Evolutionary conservation across 2,113 vertebrate genomes (phyloP).

Genomic region (Trinectes maculatus): DNA sequence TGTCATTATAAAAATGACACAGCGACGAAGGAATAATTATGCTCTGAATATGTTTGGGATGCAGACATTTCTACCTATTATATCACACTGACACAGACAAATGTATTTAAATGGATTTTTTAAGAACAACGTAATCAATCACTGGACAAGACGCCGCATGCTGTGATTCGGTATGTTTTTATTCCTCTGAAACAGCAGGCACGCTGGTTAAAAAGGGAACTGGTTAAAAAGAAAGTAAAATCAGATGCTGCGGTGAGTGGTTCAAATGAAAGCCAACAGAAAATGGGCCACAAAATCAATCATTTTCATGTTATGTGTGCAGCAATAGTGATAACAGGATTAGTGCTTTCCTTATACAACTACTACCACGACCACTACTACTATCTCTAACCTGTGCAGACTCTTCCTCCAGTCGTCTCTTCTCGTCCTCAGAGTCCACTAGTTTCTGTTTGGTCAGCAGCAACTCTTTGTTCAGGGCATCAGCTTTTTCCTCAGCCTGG

Average conservation of each 20-base stretch:
- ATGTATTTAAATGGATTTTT: not conserved
- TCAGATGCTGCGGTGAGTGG: not conserved
- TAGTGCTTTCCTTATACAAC: not conserved
- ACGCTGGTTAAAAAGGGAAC: too few relatives aligned
- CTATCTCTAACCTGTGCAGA: constrained; percentile 92
- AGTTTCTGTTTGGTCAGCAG: constrained; percentile 98
- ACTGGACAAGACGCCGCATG: not conserved
- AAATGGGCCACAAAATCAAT: not conserved
- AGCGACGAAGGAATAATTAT: not conserved
- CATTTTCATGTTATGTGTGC: not conserved
- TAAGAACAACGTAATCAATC: not conserved
- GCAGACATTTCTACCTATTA: not conserved
- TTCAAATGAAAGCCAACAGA: constrained; percentile 13
- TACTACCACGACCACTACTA: too few relatives aligned
- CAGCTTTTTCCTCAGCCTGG: constrained; percentile 97
- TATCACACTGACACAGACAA: not conserved
- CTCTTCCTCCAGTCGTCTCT: constrained; percentile 93
- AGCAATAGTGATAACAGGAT: not conserved
- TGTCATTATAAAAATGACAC: not conserved
- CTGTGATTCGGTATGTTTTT: not conserved
- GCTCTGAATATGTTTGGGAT: not conserved
- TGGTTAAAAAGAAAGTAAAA: too few relatives aligned
- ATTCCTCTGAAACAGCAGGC: too few relatives aligned
- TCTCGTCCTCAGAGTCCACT: constrained; percentile 96
- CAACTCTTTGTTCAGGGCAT: constrained; percentile 96